Evolutionary conservation across 2,797 vertebrate genomes (phyloP).

Genomic region (Mionectes olivaceus): DNA sequence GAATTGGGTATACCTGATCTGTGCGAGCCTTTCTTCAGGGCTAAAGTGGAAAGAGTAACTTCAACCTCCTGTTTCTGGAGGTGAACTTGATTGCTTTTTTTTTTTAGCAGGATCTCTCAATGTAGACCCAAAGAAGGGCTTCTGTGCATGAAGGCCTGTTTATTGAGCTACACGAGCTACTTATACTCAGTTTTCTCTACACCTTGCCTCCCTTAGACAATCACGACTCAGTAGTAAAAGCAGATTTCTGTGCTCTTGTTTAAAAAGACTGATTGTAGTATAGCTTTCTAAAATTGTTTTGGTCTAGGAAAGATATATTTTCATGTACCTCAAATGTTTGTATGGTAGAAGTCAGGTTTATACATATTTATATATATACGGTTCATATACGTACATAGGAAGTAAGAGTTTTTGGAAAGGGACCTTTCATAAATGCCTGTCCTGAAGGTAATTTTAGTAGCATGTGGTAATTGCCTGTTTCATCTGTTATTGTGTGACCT

Average conservation of each 20-base stretch:
- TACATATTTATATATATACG: too few species aligned
- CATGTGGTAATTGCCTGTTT: neutral
- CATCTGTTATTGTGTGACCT: neutral
- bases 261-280: neutral
- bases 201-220: neutral
- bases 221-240: neutral
- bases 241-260: neutral
- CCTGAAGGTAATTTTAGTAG: neutral
- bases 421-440: neutral
- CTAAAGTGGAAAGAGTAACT: neutral
- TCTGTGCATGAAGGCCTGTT: neutral
- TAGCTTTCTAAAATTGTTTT: neutral
- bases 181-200: neutral
- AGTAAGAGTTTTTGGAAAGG: neutral
- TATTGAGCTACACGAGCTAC: neutral
- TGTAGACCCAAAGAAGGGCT: neutral
- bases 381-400: neutral
- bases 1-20: rapidly evolving
- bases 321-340: neutral
- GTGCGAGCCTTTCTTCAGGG: neutral
- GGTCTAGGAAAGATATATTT: neutral
- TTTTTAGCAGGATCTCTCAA: neutral
- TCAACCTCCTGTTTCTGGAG: neutral
- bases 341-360: neutral
- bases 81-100: neutral